A percentile compares a stretch with the other conserved stretches of the same genome.
Evolutionary conservation across 2,888 invertebrate species (phyloP).

Genomic region (Caenorhabditis plicata): DNA sequence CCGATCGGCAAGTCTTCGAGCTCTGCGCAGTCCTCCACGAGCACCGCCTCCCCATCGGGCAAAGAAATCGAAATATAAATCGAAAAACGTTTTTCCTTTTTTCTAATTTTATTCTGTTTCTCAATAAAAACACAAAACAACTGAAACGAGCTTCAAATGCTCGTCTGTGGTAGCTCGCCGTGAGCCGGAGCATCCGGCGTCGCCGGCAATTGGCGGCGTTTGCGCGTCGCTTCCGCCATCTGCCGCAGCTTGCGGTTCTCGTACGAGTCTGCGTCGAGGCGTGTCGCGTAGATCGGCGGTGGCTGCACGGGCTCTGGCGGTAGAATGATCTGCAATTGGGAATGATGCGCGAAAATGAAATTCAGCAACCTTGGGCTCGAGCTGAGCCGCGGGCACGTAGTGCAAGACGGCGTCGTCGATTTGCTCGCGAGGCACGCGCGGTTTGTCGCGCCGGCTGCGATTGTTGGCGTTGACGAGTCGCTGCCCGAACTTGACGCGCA

Average conservation of each 20-base stretch:
- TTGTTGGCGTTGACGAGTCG: slow-evolving; percentile 38
- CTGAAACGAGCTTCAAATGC: no score
- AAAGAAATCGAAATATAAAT: no score
- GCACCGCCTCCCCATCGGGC: no score
- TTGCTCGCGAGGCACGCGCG: slow-evolving; percentile 20
- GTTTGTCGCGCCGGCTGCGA: slow-evolving; percentile 38
- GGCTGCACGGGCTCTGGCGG: slow-evolving; percentile 7
- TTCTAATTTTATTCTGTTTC: no score
- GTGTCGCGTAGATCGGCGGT: slow-evolving; percentile 22
- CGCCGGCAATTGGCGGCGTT: slow-evolving; percentile 17
- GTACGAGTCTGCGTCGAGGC: slow-evolving; percentile 12
- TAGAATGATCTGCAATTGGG: no score
- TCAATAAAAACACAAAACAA: no score
- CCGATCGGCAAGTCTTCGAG: no score
- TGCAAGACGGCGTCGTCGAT: slow-evolving; percentile 29
- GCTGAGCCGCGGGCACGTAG: slow-evolving; percentile 23
- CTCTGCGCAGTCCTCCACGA: no score
- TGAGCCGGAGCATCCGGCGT: slow-evolving; percentile 29
- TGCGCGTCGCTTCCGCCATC: not conserved
- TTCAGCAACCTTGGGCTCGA: no score
- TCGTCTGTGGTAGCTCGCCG: slow-evolving; percentile 23
- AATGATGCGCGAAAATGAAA: no score
- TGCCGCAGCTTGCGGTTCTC: slow-evolving; percentile 19
- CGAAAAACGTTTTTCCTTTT: no score
- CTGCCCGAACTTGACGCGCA: slow-evolving; percentile 37